Evolutionary conservation across 1,140 invertebrate genomes (phyloP), one percentile per base, ranked within the genome.

Genomic region (Saxidomus purpurata): DNA sequence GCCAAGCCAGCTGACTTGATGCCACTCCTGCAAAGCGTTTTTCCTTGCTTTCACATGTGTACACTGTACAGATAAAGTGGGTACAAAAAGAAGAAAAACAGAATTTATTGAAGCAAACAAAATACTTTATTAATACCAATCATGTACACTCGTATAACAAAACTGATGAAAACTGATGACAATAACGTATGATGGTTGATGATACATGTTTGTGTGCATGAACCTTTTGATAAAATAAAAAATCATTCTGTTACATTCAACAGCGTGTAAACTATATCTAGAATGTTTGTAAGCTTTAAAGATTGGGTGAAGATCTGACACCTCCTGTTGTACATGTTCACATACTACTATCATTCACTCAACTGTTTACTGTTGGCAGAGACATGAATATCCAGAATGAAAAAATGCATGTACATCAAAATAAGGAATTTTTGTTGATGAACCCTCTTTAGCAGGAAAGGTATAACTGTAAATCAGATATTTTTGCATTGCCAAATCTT

Each of bases 81-180:
- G n/a, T n/a, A n/a, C n/a, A n/a, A n/a, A n/a, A 84, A 71, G 19
- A 84, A 83, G 11, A 67, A 83, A 15, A 34, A 86, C 67, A n/a
- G n/a, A 87, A 43, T 79, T 79, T 79, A 79, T 69, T 88, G 86
- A 88, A 88, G 86, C 86, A 88, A 88, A 88, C 86, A 88, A 88
- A 88, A 88, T 88, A 88, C 86, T 88, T 88, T 88, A 88, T 88
- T 88, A 88, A 88, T 88, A 88, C 86, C 86, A 88, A 67, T 88
- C 86, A 88, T 88, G 86, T 88, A 88, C 86, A 88, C 74, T 81
- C 77, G 71, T 80, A 88, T 88, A 88, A 88, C 86, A 88, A 88
- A 88, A 88, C 59, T 55, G 63, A 80, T 88, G 86, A 77, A 74
- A 80, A 77, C 49, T 61, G 86, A 81, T 88, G 86, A 80, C 76